A percentile compares a stretch with the other conserved stretches of the same genome.
Evolutionary conservation across 2,797 vertebrate genomes (phyloP).

Genomic region (Balearica regulorum): DNA sequence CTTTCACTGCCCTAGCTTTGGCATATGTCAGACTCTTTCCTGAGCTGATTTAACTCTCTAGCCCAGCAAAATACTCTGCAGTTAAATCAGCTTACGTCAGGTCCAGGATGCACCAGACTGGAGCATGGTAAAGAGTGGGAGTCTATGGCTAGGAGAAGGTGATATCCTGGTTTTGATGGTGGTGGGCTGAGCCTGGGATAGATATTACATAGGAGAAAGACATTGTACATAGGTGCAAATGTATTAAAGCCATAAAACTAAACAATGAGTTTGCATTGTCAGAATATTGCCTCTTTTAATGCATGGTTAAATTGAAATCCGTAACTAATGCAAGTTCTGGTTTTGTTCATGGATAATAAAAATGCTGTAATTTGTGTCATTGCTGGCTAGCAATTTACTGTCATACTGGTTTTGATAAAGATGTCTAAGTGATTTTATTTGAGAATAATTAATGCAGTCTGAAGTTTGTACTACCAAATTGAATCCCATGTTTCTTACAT

Average conservation of each 20-base stretch:
- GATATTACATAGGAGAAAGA: not conserved
- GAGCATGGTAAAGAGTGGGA: not conserved
- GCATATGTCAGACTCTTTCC: not conserved
- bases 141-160: not conserved
- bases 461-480: not conserved
- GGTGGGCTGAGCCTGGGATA: not conserved
- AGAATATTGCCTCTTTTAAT: not conserved
- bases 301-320: not conserved
- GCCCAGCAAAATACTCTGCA: not conserved
- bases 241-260: not conserved
- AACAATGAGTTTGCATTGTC: not conserved
- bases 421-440: not conserved
- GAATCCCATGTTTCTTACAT: not conserved
- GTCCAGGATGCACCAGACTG: not conserved
- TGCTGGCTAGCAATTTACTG: not conserved
- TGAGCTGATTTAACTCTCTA: not conserved
- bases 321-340: not conserved
- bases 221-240: not conserved
- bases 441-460: not conserved
- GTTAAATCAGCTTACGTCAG: not conserved
- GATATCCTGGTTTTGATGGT: not conserved
- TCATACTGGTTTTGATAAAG: not conserved
- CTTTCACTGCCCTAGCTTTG: not conserved
- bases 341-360: not conserved
- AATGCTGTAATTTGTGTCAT: not conserved